phyloP scores from a whole-genome alignment of 2,797 vertebrate genomes.

The Tenualosa thibaudeaui region DNA sequence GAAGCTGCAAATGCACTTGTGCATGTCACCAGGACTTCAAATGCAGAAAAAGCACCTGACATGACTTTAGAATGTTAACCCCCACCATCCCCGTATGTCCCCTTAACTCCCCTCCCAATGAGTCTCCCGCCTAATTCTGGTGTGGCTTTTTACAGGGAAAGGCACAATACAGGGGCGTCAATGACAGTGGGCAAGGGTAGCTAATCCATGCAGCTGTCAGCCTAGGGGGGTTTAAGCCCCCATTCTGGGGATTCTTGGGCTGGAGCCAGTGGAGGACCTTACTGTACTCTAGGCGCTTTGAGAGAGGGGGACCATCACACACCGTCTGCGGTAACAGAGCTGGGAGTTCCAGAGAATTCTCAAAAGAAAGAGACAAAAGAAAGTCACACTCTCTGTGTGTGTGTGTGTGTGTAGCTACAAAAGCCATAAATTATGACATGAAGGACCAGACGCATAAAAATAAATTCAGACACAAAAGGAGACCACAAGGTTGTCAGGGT shows the following conservation, averaged over 20 bases:
- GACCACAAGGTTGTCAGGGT: conserved; percentile 8
- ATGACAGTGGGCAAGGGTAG: conserved; percentile 61
- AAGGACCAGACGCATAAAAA: conserved; percentile 10
- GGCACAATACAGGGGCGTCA: conserved; percentile 63
- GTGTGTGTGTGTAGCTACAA: neutral
- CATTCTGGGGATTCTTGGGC: conserved; percentile 64
- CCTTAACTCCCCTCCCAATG: conserved; percentile 22
- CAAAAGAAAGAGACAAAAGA: conserved; percentile 40
- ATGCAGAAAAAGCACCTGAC: conserved; percentile 55
- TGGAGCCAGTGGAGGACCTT: conserved; percentile 54
- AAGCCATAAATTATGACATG: conserved; percentile 4
- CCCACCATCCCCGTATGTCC: conserved; percentile 25
- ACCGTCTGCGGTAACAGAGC: conserved; percentile 36
- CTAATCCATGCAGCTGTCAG: conserved; percentile 67
- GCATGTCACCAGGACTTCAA: conserved; percentile 44
- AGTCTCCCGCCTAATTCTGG: conserved; percentile 49
- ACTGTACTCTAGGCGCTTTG: conserved; percentile 43
- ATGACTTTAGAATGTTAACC: conserved; percentile 52
- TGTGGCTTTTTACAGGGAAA: conserved; percentile 59
- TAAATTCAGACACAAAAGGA: conserved; percentile 21
- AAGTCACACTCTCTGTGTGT: neutral
- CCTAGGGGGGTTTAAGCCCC: conserved; percentile 61
- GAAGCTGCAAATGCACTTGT: conserved; percentile 33
- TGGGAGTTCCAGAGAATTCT: conserved; percentile 29
- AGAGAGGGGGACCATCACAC: conserved; percentile 37